A percentile compares a stretch with the other conserved stretches of the same genome.
These are phyloP conservation scores for Acronicta leporina DNA, from an alignment of 2,888 invertebrate genomes.

Conservation along the genomic window DNA sequence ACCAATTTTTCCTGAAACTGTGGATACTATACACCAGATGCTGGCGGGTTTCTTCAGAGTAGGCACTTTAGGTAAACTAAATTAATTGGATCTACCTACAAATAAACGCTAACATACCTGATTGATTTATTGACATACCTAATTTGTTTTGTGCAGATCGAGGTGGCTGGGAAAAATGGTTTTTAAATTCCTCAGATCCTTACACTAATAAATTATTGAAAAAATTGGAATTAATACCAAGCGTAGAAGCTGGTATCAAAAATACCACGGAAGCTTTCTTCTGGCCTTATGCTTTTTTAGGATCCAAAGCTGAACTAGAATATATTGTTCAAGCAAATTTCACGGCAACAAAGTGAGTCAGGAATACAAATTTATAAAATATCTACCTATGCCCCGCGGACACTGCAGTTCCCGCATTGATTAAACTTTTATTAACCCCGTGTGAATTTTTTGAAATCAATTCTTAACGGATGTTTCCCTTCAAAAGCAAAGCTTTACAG, in stretches of 20 bases:
- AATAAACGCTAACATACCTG: background rate
- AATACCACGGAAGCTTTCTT: slow-evolving; percentile 93
- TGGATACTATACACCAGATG: slow-evolving; percentile 92
- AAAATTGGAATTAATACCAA: slow-evolving; percentile 91
- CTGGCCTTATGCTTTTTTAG: slow-evolving; percentile 94
- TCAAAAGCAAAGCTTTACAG: too few relatives aligned
- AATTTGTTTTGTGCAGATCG: slow-evolving; percentile 83
- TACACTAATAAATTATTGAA: slow-evolving; percentile 90
- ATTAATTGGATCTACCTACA: background rate
- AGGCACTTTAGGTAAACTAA: slow-evolving; percentile 91
- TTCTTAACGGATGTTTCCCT: too few relatives aligned
- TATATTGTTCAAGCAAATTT: slow-evolving; percentile 93
- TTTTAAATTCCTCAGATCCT: slow-evolving; percentile 91
- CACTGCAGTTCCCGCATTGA: too few relatives aligned
- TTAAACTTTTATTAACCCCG: too few relatives aligned
- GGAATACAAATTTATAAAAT: background rate
- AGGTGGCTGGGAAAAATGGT: slow-evolving; percentile 94
- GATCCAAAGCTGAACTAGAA: slow-evolving; percentile 92
- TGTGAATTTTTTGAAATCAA: too few relatives aligned
- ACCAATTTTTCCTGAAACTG: slow-evolving; percentile 92
- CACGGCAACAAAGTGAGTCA: slow-evolving; percentile 82
- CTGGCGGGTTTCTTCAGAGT: slow-evolving; percentile 91
- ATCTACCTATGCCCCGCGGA: too few relatives aligned
- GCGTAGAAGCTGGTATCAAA: slow-evolving; percentile 91
- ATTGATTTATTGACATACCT: background rate